phyloP scores from a whole-genome alignment of 2,888 invertebrate genomes.

The Emmelina monodactyla region DNA sequence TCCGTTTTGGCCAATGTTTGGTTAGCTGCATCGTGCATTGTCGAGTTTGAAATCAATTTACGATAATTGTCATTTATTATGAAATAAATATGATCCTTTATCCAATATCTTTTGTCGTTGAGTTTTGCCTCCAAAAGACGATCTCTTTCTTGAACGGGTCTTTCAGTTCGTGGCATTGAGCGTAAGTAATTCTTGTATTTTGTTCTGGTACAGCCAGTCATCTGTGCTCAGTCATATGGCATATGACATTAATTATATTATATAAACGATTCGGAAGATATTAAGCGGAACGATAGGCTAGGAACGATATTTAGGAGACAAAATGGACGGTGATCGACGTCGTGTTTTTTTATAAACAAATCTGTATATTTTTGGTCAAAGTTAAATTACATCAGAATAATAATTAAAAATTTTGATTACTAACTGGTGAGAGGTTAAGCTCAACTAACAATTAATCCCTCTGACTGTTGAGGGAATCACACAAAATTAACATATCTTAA shows the following conservation, averaged over 20 bases:
- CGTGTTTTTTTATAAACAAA: no score
- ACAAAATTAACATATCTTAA: no score
- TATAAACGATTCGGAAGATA: constrained; percentile 30
- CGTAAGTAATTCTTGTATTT: constrained; percentile 49
- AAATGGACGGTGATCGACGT: no score
- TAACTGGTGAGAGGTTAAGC: no score
- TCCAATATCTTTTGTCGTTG: constrained; percentile 35
- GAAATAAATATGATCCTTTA: constrained; percentile 64
- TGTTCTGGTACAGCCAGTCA: constrained; percentile 39
- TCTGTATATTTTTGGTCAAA: no score
- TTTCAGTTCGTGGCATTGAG: constrained; percentile 39
- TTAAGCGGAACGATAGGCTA: constrained; percentile 56
- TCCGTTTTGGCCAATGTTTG: constrained; percentile 72
- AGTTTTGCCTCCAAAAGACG: constrained; percentile 33
- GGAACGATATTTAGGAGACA: no score
- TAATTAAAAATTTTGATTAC: no score
- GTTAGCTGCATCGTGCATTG: constrained; percentile 68
- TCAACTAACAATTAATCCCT: no score
- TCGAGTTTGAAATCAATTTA: constrained; percentile 57
- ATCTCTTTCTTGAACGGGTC: constrained; percentile 27
- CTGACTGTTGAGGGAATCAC: no score
- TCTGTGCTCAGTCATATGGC: constrained; percentile 27
- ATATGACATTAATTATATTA: constrained; percentile 60
- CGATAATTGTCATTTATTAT: constrained; percentile 66
- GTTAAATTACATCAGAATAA: no score